Percentiles rank a stretch among this genome's conserved stretches.
These are phyloP conservation scores for Tenebrosternarchus preto DNA, from an alignment of 2,113 vertebrate genomes.

Conservation along the genomic window DNA sequence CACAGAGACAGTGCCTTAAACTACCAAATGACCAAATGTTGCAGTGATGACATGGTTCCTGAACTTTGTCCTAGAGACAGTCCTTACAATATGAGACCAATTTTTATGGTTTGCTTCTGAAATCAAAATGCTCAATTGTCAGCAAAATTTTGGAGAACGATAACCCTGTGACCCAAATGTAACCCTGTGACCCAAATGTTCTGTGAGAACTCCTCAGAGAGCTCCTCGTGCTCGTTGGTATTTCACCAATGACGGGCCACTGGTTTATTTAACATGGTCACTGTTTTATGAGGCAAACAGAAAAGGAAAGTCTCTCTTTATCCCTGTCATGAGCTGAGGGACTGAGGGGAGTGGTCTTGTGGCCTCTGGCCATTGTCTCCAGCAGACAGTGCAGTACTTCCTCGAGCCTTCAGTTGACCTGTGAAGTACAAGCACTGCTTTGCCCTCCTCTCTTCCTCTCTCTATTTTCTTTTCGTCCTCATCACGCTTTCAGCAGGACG, in stretches of 20 bases:
- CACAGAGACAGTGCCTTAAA: not conserved
- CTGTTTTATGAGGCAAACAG: constrained; percentile 25
- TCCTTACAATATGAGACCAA: not conserved
- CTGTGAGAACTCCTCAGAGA: constrained; percentile 19
- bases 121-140: not conserved
- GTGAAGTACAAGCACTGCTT: constrained; percentile 31
- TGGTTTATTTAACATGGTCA: constrained; percentile 45
- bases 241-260: not conserved
- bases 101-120: constrained; percentile 3
- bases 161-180: constrained; percentile 31
- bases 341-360: constrained; percentile 15
- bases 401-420: constrained; percentile 31
- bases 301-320: constrained; percentile 45
- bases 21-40: not conserved
- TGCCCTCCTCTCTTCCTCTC: constrained; percentile 40
- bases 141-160: constrained; percentile 6
- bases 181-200: constrained; percentile 31
- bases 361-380: constrained; percentile 49
- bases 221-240: not conserved
- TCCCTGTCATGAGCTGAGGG: constrained; percentile 11
- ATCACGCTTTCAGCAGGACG: not conserved
- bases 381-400: constrained; percentile 16
- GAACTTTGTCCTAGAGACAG: constrained; percentile 2
- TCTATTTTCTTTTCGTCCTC: constrained; percentile 45
- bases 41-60: too few relatives aligned